phyloP scores from a whole-genome alignment of 2,797 vertebrate species.

The Iguana delicatissima region DNA sequence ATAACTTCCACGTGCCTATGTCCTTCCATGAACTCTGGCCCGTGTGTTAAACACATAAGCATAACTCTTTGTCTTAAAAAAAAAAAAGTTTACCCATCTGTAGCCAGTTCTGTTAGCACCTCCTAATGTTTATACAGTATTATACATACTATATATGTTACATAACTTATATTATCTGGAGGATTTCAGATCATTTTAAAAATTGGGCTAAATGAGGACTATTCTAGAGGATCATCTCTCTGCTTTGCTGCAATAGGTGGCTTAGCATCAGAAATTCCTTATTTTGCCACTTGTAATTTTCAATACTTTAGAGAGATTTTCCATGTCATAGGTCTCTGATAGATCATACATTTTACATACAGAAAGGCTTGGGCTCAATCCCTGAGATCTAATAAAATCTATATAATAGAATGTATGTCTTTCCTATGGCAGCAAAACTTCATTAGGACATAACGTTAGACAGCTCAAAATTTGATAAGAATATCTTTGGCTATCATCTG shows the following conservation, averaged over 20 bases:
- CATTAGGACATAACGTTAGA: too few relatives aligned
- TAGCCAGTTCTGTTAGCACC: background rate
- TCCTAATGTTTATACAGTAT: background rate
- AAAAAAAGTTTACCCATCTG: background rate
- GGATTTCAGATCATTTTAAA: background rate
- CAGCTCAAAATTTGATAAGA: too few relatives aligned
- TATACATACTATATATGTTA: background rate
- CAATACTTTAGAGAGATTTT: background rate
- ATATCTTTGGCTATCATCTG: too few relatives aligned
- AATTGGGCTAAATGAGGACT: background rate
- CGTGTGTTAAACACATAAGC: background rate
- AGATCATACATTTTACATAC: too few relatives aligned
- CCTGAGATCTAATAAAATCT: too few relatives aligned
- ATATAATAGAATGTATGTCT: too few relatives aligned
- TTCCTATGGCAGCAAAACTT: too few relatives aligned
- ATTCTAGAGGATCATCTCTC: background rate
- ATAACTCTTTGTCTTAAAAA: background rate
- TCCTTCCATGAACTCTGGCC: too few relatives aligned
- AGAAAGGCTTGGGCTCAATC: too few relatives aligned
- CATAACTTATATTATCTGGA: background rate
- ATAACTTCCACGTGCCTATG: too few relatives aligned
- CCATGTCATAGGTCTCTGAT: too few relatives aligned
- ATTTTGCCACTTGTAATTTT: background rate
- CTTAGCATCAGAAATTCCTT: background rate
- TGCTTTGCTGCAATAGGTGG: background rate